Base-by-base conservation (phyloP, 2,113 vertebrate species). In the Semnornis frantzii region DNA sequence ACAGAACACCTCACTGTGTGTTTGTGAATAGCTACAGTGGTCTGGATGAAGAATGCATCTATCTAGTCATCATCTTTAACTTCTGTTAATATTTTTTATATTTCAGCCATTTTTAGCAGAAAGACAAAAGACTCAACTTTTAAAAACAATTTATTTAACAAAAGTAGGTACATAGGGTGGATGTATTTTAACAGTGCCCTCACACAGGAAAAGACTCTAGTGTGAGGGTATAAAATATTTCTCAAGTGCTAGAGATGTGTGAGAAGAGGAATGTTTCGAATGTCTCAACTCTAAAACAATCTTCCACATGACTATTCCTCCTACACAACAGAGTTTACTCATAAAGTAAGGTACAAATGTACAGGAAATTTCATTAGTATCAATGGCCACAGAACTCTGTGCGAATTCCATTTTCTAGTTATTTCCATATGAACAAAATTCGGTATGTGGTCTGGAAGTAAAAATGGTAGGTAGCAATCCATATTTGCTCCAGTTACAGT, bases 1-100 rank as follows among this genome's bases (percentile, higher is more conserved):
- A 54, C 34, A 69, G 31, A 78, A 34, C 20, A 14, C 19, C 48
- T 78, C 66, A 63, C 5, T 2, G 0, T 0, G 0, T n/a, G 14
- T 58, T 69, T 78, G 13, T 82, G 55, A 78, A 78, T 46, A 86
- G 34, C 19, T 78, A 3, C 15, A 7, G 25, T 52, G n/a, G 19
- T 39, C 64, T 76, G 37, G 31, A 69, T 62, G 73, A 58, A 74
- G 31, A 78, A 63, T n/a, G 14, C 31, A 83, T 73, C 62, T 69
- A 17, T 39, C 31, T 44, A 64, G 28, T 48, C 34, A 74, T 69
- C 44, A 31, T 92, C 44, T 23, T 39, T 24, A 83, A 52, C 4
- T 4, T 33, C 69, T 85, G 48, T 28, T 77, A 71, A 46, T 17
- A 28, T 52, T 19, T 83, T 90, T 83, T 50, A 83, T 30, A 55